Base-by-base conservation (phyloP, 2,888 invertebrate species). In the Torymus auratus region DNA sequence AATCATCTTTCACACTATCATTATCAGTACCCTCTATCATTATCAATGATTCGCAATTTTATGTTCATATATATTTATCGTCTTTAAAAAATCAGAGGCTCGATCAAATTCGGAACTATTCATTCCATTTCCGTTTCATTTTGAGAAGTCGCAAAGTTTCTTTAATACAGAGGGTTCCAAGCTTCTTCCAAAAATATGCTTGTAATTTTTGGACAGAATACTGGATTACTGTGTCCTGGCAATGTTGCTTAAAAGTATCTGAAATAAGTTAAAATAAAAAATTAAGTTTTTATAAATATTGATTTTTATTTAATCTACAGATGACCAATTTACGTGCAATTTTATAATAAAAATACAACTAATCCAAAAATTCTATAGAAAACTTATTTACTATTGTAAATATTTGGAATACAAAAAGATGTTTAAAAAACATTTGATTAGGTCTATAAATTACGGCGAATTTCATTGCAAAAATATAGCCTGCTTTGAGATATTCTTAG, bases 221-320 rank as follows among this genome's bases (percentile, higher is more conserved):
- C 86, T 88, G 85, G 84, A 83, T 82, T 84, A 83, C 85, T 85
- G 78, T 85, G 85, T 85, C 86, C 84, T 87, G 88, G 87, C 86
- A 89, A 88, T 88, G 87, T 88, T 86, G 84, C 83, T 87, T 85
- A 83, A 83, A 85, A 86, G 80, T 84, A 83, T 86, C 85, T 86
- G 79, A 55, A 82, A 83, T n/a, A 72, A 69, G 74, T 17, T 7
- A 78, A 64, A 78, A 28, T 65, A 60, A 58, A 65, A 56, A 20
- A 52, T 62, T 53, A 58, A 52, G 41, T n/a, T 11, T 72, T 68
- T 41, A 23, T 17, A 41, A 1, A 41, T 53, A 72, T 23, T 62
- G 2, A 41, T 41, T 41, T 41, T 41, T 41, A 1, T 41, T 41
- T 7, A 41, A 7, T 41, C 41, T 41, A 41, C 1, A 41, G 7